phyloP scores from a whole-genome alignment of 2,888 invertebrate species.

The Tyria jacobaeae region DNA sequence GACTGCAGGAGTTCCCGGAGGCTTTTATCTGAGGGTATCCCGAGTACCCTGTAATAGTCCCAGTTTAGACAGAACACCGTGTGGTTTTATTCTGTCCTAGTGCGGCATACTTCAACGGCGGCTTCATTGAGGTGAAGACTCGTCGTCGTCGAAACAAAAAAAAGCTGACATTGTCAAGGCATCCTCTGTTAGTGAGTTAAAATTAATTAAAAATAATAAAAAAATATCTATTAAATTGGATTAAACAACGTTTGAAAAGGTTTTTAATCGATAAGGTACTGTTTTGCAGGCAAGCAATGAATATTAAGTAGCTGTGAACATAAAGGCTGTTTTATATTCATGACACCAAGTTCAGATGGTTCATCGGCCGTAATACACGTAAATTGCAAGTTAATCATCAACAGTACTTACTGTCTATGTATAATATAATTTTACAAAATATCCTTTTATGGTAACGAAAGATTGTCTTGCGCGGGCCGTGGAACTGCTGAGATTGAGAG shows the following conservation, averaged over 20 bases:
- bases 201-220: neutral
- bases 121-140: too few relatives aligned
- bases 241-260: conserved; percentile 31
- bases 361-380: conserved; percentile 57
- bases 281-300: conserved; percentile 65
- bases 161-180: too few relatives aligned
- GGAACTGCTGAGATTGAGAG: neutral
- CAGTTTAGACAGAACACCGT: too few relatives aligned
- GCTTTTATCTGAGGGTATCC: too few relatives aligned
- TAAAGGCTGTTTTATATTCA: conserved; percentile 70
- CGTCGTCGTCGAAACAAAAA: too few relatives aligned
- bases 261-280: conserved; percentile 60
- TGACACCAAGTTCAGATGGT: conserved; percentile 58
- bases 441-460: neutral
- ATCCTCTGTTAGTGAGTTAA: too few relatives aligned
- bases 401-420: neutral
- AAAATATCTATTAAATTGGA: neutral
- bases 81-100: too few relatives aligned
- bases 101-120: too few relatives aligned
- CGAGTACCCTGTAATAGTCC: too few relatives aligned
- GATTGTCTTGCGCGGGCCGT: neutral
- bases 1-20: too few relatives aligned
- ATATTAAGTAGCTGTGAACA: conserved; percentile 63
- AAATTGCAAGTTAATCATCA: conserved; percentile 9
- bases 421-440: neutral